These are phyloP conservation scores for Sphaerodactylus townsendi DNA, from an alignment of 2,113 vertebrate species.

Conservation along the genomic window DNA sequence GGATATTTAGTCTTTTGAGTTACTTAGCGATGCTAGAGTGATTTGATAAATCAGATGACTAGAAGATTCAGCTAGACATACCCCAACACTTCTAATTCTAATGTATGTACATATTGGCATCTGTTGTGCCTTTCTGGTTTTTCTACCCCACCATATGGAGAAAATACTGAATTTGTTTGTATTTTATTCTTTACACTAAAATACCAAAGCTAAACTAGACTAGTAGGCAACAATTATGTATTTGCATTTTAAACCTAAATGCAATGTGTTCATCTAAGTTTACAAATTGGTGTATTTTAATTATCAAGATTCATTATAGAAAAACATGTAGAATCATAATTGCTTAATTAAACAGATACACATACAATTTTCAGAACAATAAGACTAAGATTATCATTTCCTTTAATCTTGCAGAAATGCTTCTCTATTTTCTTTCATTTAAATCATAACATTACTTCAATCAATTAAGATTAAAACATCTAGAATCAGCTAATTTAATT, in stretches of 20 bases:
- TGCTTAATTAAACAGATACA: constrained; percentile 58
- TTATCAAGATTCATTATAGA: constrained; percentile 55
- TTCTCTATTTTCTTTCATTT: constrained; percentile 42
- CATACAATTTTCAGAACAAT: constrained; percentile 54
- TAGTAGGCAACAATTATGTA: background rate
- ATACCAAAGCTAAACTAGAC: background rate
- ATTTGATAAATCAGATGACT: background rate
- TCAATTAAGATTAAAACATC: constrained; percentile 61
- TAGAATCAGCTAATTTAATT: constrained; percentile 62
- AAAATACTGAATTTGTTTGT: background rate
- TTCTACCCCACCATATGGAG: background rate
- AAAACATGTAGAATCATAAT: constrained; percentile 41
- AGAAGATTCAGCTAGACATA: background rate
- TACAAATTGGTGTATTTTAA: constrained; percentile 36
- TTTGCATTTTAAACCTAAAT: background rate
- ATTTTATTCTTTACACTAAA: background rate
- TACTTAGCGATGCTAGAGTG: background rate
- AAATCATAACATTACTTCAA: constrained; percentile 59
- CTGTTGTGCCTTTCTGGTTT: background rate
- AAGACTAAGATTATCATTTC: constrained; percentile 61
- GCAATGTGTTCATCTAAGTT: constrained; percentile 39
- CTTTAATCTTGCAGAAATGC: constrained; percentile 50
- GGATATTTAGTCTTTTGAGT: background rate
- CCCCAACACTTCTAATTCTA: background rate
- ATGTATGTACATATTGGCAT: background rate